phyloP scores from a whole-genome alignment of 2,113 vertebrate species.

The Percina caprodes region DNA sequence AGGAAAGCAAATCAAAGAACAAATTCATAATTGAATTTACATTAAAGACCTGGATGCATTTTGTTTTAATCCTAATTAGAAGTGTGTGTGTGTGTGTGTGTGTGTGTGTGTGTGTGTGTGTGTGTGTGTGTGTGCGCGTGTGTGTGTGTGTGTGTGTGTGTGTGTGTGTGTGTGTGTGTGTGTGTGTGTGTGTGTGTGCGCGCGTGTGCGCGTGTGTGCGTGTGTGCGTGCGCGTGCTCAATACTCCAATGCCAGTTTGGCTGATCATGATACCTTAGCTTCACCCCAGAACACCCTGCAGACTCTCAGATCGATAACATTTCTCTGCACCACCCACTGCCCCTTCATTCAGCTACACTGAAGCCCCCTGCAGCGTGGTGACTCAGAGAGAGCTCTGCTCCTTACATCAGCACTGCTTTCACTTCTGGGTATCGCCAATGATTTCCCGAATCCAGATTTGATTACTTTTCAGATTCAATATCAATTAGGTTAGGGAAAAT shows the following conservation, averaged over 20 bases:
- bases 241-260: constrained; percentile 7
- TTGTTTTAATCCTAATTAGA: constrained; percentile 75
- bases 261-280: constrained; percentile 60
- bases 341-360: constrained; percentile 44
- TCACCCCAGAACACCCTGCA: constrained; percentile 70
- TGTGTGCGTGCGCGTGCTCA: no score
- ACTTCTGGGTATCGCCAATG: background rate
- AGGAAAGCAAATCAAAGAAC: constrained; percentile 75
- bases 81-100: constrained; percentile 5
- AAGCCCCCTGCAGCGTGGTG: constrained; percentile 23
- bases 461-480: no score
- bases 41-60: constrained; percentile 72
- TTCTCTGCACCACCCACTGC: constrained; percentile 47
- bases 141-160: no score
- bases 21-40: constrained; percentile 77
- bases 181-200: no score
- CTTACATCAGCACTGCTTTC: constrained; percentile 9
- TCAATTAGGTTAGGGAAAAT: no score
- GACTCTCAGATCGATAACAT: constrained; percentile 65
- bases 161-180: no score
- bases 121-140: no score
- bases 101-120: no score
- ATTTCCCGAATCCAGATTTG: no score
- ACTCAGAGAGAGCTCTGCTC: constrained; percentile 24
- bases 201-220: no score